These are phyloP conservation scores for Pardalotus punctatus DNA, from an alignment of 2,113 vertebrate genomes.

Conservation along the genomic window DNA sequence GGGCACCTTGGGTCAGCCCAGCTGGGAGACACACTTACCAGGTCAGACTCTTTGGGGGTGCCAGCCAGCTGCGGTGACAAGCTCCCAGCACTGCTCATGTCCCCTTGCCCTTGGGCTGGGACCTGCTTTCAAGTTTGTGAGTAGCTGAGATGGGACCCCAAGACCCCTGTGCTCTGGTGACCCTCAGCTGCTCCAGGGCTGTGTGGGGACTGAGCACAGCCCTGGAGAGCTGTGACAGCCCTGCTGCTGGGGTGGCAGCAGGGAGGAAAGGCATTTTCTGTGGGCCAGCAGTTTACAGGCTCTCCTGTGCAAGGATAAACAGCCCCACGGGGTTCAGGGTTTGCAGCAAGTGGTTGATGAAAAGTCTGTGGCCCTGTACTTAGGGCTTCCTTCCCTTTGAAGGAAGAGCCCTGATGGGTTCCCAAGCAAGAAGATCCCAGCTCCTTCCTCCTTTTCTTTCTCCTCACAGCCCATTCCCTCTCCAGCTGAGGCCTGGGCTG, in stretches of 20 bases:
- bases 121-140: not conserved
- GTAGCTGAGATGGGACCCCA: not conserved
- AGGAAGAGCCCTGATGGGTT: not conserved
- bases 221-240: not conserved
- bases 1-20: not conserved
- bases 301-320: conserved; percentile 14
- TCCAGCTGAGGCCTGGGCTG: not conserved
- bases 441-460: not conserved
- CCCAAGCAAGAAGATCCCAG: not conserved
- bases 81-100: accelerated
- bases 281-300: not conserved
- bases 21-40: not conserved
- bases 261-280: accelerated
- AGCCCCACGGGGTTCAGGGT: not conserved
- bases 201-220: not conserved
- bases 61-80: not conserved
- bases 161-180: not conserved
- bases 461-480: not conserved
- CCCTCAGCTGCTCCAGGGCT: not conserved
- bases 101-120: not conserved
- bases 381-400: conserved; percentile 36
- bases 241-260: accelerated
- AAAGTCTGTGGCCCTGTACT: not conserved
- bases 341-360: not conserved
- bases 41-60: not conserved